Evolutionary conservation across 2,888 invertebrate genomes (phyloP).

Genomic region (Ichneumoninae sp.): DNA sequence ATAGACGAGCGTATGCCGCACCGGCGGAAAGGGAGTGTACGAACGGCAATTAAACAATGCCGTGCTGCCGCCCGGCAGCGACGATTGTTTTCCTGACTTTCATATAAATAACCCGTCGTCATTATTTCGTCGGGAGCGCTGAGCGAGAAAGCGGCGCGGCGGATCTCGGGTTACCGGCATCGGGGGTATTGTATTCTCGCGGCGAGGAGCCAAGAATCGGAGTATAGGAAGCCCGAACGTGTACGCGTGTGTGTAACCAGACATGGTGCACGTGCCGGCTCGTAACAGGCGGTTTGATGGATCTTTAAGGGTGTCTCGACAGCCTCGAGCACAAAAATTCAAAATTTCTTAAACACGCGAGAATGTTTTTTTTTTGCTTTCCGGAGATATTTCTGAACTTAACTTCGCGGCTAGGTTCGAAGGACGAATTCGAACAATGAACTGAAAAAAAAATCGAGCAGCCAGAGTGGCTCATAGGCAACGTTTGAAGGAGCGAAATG

Average conservation of each 20-base stretch:
- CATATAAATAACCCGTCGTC: conserved; percentile 70
- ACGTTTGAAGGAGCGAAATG: conserved; percentile 40
- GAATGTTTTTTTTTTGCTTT: neutral
- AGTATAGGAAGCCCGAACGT: conserved; percentile 27
- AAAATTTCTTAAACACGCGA: neutral
- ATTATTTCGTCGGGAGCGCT: conserved; percentile 62
- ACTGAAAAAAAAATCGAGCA: conserved; percentile 8
- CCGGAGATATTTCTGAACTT: neutral
- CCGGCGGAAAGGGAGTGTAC: conserved; percentile 28
- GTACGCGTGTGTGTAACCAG: conserved; percentile 26
- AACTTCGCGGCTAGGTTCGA: neutral
- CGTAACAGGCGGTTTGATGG: conserved; percentile 36
- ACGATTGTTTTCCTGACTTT: conserved; percentile 80
- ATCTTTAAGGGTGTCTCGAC: conserved; percentile 23
- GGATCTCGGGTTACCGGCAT: conserved; percentile 69
- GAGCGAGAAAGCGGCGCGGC: conserved; percentile 41
- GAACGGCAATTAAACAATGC: conserved; percentile 55
- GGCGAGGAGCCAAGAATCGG: conserved; percentile 59
- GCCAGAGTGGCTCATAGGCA: conserved; percentile 1
- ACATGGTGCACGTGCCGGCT: conserved; percentile 58
- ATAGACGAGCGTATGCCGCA: conserved; percentile 36
- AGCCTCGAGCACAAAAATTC: neutral
- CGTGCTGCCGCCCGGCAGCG: conserved; percentile 29
- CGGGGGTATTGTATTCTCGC: conserved; percentile 56
- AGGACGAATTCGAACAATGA: neutral